Base-by-base conservation (phyloP, 1,140 invertebrate genomes). In the Aleiodes sp. region DNA sequence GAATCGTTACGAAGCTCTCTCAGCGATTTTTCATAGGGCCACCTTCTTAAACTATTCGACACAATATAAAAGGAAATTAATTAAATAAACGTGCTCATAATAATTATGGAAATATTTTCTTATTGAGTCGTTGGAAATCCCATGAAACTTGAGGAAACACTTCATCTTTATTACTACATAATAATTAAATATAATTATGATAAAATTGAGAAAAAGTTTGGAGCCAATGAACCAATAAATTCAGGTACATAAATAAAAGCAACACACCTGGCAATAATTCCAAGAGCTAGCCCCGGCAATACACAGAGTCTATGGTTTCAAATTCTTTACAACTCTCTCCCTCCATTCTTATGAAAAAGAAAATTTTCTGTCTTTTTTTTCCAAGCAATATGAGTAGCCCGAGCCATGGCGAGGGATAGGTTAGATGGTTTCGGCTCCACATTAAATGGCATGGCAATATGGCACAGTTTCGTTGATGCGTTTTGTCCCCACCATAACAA, bases 401-500 rank as follows among this genome's bases (percentile, higher is more conserved):
- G 4, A 35, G 4, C 10, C 31, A 10, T 35, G 4, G 31, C 46
- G 2, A 9, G 46, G 46, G 46, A 21, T 52, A 24, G 46, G 7
- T 52, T 21, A 24, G 21, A n/a, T n/a, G n/a, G n/a, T 24, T 21
- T 24, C 46, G 16, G 14, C 9, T 52, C 26, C 4, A 4, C 39
- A n/a, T 52, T n/a, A n/a, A n/a, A 52, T 24, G 4, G 9, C 12
- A 52, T 35, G 4, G 31, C 21, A 52, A 19, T 24, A 16, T 16
- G 19, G 31, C 10, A 10, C 10, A 35, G 31, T 24, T 8, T 57
- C 43, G 71, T 73, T 69, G 70, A 46, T 71, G 71, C 72, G 70
- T 74, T 75, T 75, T 52, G 76, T 75, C 67, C 73, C 76, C 61
- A 70, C 66, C 59, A 28, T 63, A 29, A 19, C 39, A 29, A 31